Evolutionary conservation across 2,888 invertebrate genomes (phyloP), one percentile per base, ranked within the genome.

Genomic region (Drosophila niveifrons): DNA sequence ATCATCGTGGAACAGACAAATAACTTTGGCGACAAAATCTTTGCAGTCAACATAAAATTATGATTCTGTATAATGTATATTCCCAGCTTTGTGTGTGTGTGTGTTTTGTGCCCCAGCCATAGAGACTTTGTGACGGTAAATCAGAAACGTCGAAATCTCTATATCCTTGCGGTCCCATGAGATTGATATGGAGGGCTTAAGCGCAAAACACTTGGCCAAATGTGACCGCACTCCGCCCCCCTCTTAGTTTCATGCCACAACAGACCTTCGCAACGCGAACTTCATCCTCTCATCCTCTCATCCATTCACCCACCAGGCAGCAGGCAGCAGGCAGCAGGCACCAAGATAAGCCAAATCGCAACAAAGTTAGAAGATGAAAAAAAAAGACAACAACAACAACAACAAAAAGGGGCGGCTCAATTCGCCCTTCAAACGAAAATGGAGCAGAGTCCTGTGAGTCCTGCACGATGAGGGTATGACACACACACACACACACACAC

Each of bases 121-220:
- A 61, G 23, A 66, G 6, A 36, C n/a, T 59, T 66, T 62, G 59
- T 53, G 23, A 48, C 88, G 88, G 78, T 84, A 89, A 91, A 91
- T 91, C 90, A 89, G 86, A 90, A 90, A 91, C 74, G 90, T 90
- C 90, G 90, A 90, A 90, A 90, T 91, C 89, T 89, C 90, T 90
- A 85, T 91, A 89, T 90, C 88, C 89, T 62, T 59, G 55, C 57
- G 78, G 78, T 92, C 92, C 92, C 92, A 71, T 66, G 92, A 90
- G 92, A 92, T 90, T 91, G 92, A 92, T 92, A 91, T 90, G 90
- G 90, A 83, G 87, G 91, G 91, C 91, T 92, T 92, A 92, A 90
- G 91, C 91, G 88, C 88, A 90, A 92, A 92, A 90, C 90, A 92
- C 92, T 92, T 91, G 90, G 91, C 92, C 92, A 92, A 92, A 92